Evolutionary conservation across 2,113 vertebrate species (phyloP).

Genomic region (Thunnus maccoyii): DNA sequence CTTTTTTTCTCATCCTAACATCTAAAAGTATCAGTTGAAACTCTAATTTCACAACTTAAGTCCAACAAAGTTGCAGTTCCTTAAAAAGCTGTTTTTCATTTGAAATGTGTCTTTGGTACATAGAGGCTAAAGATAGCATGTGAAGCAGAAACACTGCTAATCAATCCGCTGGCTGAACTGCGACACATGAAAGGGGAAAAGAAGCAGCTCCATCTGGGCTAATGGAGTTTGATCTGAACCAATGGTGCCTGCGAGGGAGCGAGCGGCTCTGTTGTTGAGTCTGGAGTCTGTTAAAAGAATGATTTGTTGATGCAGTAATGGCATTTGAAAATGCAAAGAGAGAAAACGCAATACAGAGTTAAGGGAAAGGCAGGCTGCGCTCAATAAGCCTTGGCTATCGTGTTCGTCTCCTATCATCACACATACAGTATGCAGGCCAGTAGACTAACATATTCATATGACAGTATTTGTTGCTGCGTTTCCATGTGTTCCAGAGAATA

Average conservation of each 20-base stretch:
- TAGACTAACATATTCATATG: not conserved
- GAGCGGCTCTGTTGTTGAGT: constrained; percentile 3
- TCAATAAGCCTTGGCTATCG: constrained; percentile 15
- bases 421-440: not conserved
- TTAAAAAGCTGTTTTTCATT: not conserved
- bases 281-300: constrained; percentile 16
- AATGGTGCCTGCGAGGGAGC: constrained; percentile 1
- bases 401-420: not conserved
- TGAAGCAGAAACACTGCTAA: constrained; percentile 1
- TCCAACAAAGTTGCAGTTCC: not conserved
- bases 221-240: constrained; percentile 18
- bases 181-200: not conserved
- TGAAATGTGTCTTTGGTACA: not conserved
- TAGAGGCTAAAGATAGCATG: constrained; percentile 11
- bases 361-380: not conserved
- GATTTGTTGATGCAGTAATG: constrained; percentile 19
- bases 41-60: not conserved
- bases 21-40: not conserved
- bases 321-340: constrained; percentile 11
- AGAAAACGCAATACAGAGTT: constrained; percentile 11
- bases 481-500: not conserved
- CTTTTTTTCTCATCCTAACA: not conserved
- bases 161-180: constrained; percentile 1
- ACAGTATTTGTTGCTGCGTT: not conserved
- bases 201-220: constrained; percentile 5